These are phyloP conservation scores for Phaenicophaeus curvirostris DNA, from an alignment of 2,797 vertebrate genomes.

Conservation along the genomic window DNA sequence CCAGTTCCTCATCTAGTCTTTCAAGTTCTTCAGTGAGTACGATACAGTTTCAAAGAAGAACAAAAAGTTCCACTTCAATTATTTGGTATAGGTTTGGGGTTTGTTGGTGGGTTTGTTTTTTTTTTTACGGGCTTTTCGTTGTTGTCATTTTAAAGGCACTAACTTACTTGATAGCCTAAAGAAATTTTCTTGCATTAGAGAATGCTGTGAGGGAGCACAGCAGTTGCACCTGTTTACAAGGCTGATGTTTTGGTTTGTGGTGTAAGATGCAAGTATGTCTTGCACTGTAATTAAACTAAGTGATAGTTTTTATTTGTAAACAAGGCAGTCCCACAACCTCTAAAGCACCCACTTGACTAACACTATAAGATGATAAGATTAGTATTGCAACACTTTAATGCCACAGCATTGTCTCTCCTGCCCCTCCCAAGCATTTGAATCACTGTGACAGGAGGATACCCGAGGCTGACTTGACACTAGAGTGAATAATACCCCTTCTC, in stretches of 20 bases:
- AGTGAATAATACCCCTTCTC: neutral
- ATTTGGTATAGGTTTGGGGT: neutral
- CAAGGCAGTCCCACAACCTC: neutral
- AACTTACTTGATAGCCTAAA: neutral
- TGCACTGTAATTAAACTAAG: neutral
- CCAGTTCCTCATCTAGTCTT: neutral
- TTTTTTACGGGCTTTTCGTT: neutral
- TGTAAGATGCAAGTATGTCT: neutral
- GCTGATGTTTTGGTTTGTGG: neutral
- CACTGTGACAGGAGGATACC: neutral
- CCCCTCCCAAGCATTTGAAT: neutral
- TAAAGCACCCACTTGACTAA: neutral
- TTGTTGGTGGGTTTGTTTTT: too few species aligned
- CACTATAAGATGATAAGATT: neutral
- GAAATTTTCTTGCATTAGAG: neutral
- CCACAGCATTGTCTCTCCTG: fast-evolving
- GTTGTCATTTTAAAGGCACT: neutral
- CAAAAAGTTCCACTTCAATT: neutral
- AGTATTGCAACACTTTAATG: neutral
- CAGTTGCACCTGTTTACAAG: neutral
- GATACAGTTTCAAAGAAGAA: neutral
- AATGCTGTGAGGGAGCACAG: neutral
- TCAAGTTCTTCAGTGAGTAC: neutral
- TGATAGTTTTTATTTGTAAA: neutral
- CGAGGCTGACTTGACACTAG: neutral